Evolutionary conservation across 2,797 vertebrate genomes (phyloP), one percentile per base, ranked within the genome.

Genomic region (Parotocinclus haroldoi): DNA sequence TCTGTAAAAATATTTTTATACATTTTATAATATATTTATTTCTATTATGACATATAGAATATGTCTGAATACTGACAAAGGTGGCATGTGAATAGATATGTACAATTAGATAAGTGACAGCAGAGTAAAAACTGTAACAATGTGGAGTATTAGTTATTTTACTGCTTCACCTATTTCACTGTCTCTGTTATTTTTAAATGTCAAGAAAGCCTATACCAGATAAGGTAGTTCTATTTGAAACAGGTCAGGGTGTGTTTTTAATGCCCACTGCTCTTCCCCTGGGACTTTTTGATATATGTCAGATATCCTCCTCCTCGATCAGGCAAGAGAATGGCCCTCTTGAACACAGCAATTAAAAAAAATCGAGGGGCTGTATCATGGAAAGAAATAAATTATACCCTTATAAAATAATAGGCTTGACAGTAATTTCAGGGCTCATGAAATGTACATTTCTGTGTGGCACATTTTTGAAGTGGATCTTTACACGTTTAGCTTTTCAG

Each of bases 391-490:
- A 86, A 79, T 89, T 56, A 59, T 53, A 67, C 80, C 68, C 40
- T 85, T 88, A 88, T 86, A 76, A 81, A 83, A 85, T 87, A 80
- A 81, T 45, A 54, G 71, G 51, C 69, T 83, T 62, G 75, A 82
- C 78, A 84, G 84, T 86, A 80, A 87, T 88, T 85, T 76, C 78
- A 81, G 80, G 84, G 84, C 83, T 89, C 82, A 81, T 81, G 85
- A 82, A 84, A 83, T 81, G 68, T 85, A 75, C 87, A 81, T 89
- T 89, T 85, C 79, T 81, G 86, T 80, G 78, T 85, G 9, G 58
- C 86, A 84, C 84, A 87, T 86, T 86, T 85, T 27, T 86, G 86
- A 89, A 87, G 87, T 81, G 80, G 81, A 81, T 69, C 55, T 36
- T n/a, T n/a, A n/a, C n/a, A n/a, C n/a, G n/a, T n/a, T n/a, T n/a